Evolutionary conservation across 2,888 invertebrate genomes (phyloP), one percentile per base, ranked within the genome.

Genomic region (Nymphalis urticae): DNA sequence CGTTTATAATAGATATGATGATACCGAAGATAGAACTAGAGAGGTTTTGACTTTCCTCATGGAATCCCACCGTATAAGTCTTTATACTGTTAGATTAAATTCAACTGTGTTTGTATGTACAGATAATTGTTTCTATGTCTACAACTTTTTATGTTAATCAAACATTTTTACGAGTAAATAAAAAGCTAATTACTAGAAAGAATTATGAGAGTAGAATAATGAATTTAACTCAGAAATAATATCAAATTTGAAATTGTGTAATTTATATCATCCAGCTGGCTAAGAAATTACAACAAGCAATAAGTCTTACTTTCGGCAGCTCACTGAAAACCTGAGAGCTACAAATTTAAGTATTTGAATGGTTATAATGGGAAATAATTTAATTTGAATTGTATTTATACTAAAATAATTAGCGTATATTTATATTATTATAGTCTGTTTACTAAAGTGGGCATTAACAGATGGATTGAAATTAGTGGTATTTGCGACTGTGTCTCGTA

Each of bases 231-330:
- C 19, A 19, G 10, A 19, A 48, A 51, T 51, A 51, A 51, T 48
- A n/a, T 48, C 7, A 51, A 21, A 51, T 51, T 19, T 51, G 32
- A 56, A 17, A 56, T 32, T 56, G 54, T 32, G 8, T 56, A 32
- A 56, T 27, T 56, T 56, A 56, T 17, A 56, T 17, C 16, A 56
- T 32, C 16, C 27, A 54, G 17, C 54, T 54, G n/a, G 53, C 24
- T 32, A 56, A 32, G 9, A 27, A 56, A 8, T 32, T 56, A 56
- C n/a, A 56, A 32, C 27, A 56, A 56, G 32, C 32, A 32, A 56
- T 56, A 72, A 68, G 60, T 68, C 73, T 66, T 74, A 72, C 72
- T 77, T 74, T 71, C 72, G 75, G 74, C 72, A 70, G 75, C 75
- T 56, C 17, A 32, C 8, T 32, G 17, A 6, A 54, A 54, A 16